These are phyloP conservation scores for Poecilobothrus nobilitatus DNA, from an alignment of 2,888 invertebrate genomes.

Conservation along the genomic window DNA sequence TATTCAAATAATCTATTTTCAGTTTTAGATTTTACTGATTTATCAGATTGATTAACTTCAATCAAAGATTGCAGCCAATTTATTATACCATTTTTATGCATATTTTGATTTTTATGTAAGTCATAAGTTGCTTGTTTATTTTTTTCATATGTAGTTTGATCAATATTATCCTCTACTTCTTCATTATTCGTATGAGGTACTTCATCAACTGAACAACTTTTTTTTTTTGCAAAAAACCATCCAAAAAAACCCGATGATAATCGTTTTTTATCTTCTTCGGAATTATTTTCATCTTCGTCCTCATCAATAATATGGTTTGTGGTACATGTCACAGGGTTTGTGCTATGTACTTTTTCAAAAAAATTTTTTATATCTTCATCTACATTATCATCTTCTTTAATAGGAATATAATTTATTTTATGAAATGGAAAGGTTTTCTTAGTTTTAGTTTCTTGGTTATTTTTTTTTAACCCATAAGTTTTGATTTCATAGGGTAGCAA, in stretches of 20 bases:
- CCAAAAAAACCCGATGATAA: conserved; percentile 2
- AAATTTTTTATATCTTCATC: conserved; percentile 19
- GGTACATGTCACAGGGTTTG: conserved; percentile 10
- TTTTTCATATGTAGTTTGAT: background rate
- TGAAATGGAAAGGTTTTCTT: conserved; percentile 15
- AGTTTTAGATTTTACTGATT: conserved; percentile 20
- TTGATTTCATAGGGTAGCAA: background rate
- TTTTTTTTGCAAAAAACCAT: background rate
- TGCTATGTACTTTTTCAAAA: conserved; percentile 24
- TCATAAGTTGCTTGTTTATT: conserved; percentile 10
- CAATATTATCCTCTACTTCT: background rate
- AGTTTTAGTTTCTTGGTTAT: background rate
- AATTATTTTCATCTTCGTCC: conserved; percentile 16
- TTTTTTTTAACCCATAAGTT: background rate
- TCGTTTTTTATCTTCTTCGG: background rate
- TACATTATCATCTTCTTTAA: conserved; percentile 18
- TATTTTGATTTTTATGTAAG: background rate
- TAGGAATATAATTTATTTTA: conserved; percentile 19
- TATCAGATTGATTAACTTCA: conserved; percentile 18
- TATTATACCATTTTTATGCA: conserved; percentile 30
- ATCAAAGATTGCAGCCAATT: conserved; percentile 35
- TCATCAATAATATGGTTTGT: conserved; percentile 14
- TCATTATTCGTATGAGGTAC: background rate
- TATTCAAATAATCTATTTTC: conserved; percentile 26
- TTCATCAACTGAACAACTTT: background rate